A percentile compares a stretch with the other conserved stretches of the same genome.
Conservation (phyloP, 2,888 invertebrate genomes). For the Nymphalis urticae region DNA sequence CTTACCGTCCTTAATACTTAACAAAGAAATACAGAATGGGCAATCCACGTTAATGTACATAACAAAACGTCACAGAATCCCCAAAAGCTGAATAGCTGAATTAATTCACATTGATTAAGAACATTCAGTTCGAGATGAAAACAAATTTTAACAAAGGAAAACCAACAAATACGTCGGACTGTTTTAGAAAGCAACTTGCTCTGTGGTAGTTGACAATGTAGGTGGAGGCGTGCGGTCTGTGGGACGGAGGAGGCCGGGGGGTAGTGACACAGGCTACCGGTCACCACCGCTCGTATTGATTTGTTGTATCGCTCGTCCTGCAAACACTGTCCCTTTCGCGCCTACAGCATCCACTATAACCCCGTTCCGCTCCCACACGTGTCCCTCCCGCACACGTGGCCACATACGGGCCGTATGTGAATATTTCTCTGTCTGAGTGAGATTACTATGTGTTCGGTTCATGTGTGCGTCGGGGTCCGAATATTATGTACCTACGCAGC, state of each 20-base stretch:
- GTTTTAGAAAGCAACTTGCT: conserved; percentile 51
- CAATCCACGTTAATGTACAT: neutral
- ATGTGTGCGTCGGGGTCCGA: conserved; percentile 76
- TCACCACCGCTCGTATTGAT: conserved; percentile 83
- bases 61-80: conserved; percentile 17
- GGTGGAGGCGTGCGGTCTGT: conserved; percentile 77
- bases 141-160: conserved; percentile 41
- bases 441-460: conserved; percentile 50
- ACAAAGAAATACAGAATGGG: neutral
- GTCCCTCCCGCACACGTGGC: conserved; percentile 69
- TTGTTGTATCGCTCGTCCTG: conserved; percentile 83
- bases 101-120: conserved; percentile 29
- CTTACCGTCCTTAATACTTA: neutral
- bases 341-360: conserved; percentile 44
- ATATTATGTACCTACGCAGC: conserved; percentile 70
- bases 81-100: conserved; percentile 17
- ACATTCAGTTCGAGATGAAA: conserved; percentile 29
- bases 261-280: conserved; percentile 82
- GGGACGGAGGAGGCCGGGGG: conserved; percentile 51
- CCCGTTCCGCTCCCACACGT: conserved; percentile 58
- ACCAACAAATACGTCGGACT: conserved; percentile 39
- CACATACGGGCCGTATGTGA: conserved; percentile 64
- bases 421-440: conserved; percentile 47
- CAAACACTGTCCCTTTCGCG: conserved; percentile 71
- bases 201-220: conserved; percentile 78